A percentile compares a stretch with the other conserved stretches of the same genome.
Evolutionary conservation across 1,140 invertebrate genomes (phyloP).

Genomic region (Procambarus clarkii): DNA sequence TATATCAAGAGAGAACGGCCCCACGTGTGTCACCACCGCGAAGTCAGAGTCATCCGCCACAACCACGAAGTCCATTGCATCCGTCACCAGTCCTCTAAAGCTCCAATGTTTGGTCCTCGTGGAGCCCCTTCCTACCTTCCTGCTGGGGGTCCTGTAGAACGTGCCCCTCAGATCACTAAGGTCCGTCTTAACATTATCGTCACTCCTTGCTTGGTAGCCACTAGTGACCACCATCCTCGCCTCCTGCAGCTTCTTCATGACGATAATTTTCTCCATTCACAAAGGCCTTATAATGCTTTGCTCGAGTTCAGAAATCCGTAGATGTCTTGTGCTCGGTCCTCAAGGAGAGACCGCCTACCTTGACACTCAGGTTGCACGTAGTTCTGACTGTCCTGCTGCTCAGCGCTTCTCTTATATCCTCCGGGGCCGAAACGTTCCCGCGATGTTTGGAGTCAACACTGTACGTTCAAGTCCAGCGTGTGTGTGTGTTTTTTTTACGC

Average conservation of each 20-base stretch:
- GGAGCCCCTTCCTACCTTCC: background rate
- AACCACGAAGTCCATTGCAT: background rate
- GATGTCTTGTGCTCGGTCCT: no score
- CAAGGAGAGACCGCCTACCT: background rate
- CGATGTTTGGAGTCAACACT: no score
- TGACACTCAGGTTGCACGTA: no score
- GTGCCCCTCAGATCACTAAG: background rate
- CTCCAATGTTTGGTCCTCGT: background rate
- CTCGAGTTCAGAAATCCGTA: background rate
- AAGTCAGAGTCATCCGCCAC: no score
- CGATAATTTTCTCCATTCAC: constrained; percentile 25
- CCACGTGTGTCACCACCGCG: background rate
- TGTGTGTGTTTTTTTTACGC: no score
- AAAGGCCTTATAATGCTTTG: background rate
- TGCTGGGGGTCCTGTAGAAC: constrained; percentile 19
- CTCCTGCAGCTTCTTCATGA: constrained; percentile 28
- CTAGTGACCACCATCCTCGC: background rate
- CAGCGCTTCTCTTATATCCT: no score
- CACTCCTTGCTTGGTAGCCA: constrained; percentile 15
- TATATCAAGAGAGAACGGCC: background rate
- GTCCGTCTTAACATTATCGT: background rate
- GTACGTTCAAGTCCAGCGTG: no score
- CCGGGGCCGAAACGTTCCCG: no score
- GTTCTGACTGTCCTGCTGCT: no score
- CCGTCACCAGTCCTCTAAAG: background rate